Conservation (phyloP, 2,888 invertebrate species). For the Apamea epomidion region DNA sequence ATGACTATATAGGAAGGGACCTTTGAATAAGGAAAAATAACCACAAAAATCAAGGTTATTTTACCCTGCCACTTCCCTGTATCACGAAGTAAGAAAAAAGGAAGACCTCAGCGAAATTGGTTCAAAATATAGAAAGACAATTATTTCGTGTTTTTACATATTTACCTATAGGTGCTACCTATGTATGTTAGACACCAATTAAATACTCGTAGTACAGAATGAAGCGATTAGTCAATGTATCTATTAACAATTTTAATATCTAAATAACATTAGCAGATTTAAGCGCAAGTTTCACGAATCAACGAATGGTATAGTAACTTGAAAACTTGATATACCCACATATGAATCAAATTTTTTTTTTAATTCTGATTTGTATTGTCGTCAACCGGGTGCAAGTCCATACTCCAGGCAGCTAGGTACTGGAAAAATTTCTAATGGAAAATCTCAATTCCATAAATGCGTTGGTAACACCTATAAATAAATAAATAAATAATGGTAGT, state of each 20-base stretch:
- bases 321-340: neutral
- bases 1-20: neutral
- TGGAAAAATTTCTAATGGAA: neutral
- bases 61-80: neutral
- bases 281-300: neutral
- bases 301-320: neutral
- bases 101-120: neutral
- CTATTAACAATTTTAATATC: neutral
- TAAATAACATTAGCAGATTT: neutral
- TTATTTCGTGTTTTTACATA: neutral
- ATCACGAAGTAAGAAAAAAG: neutral
- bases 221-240: neutral
- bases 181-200: neutral
- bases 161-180: neutral
- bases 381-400: neutral
- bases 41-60: neutral
- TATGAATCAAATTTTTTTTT: neutral
- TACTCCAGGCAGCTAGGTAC: neutral
- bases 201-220: neutral
- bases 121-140: neutral
- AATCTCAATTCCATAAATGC: neutral
- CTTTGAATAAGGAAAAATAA: conserved; percentile 30
- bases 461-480: neutral
- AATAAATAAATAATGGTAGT: too few relatives aligned
- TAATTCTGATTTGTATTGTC: neutral